Percentiles rank a stretch among this genome's conserved stretches.
phyloP scores from a whole-genome alignment of 2,888 invertebrate genomes.

The Drosophila mettleri region DNA sequence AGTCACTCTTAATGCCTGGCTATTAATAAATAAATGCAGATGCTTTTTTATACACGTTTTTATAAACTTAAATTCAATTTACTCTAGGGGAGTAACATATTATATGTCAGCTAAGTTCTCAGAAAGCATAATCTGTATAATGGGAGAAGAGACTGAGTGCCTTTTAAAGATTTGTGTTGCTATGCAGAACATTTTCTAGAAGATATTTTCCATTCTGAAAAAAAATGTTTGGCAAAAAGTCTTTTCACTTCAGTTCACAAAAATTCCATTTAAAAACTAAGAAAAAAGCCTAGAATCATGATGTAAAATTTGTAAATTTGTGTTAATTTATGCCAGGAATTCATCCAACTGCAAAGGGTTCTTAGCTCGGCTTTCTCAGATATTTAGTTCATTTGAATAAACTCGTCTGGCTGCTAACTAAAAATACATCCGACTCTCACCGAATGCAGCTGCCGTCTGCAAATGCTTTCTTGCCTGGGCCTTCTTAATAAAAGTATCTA shows the following conservation, averaged over 20 bases:
- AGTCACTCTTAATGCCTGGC: slow-evolving; percentile 6
- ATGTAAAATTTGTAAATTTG: neutral
- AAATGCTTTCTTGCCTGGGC: slow-evolving; percentile 13
- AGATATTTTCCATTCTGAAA: neutral
- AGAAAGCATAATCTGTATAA: neutral
- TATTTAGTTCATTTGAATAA: slow-evolving; percentile 32
- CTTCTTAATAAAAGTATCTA: slow-evolving; percentile 39
- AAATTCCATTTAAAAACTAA: neutral
- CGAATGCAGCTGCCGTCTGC: slow-evolving; percentile 12
- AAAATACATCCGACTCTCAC: slow-evolving; percentile 1
- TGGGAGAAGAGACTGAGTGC: neutral
- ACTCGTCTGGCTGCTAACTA: slow-evolving; percentile 20
- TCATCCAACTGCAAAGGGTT: slow-evolving; percentile 10
- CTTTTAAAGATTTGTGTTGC: neutral
- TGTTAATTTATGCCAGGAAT: slow-evolving; percentile 2
- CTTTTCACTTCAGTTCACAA: neutral
- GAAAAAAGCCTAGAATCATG: neutral
- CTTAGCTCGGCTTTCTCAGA: slow-evolving; percentile 3
- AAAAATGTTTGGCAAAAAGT: neutral
- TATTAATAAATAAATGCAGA: slow-evolving; percentile 1
- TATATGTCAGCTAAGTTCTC: neutral
- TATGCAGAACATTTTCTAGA: neutral
- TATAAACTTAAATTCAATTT: slow-evolving; percentile 8
- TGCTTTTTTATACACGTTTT: neutral
- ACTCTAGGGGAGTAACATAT: slow-evolving; percentile 4